A percentile compares a stretch with the other conserved stretches of the same genome.
Evolutionary conservation across 2,113 vertebrate genomes (phyloP).

Genomic region (Spheniscus mendiculus): DNA sequence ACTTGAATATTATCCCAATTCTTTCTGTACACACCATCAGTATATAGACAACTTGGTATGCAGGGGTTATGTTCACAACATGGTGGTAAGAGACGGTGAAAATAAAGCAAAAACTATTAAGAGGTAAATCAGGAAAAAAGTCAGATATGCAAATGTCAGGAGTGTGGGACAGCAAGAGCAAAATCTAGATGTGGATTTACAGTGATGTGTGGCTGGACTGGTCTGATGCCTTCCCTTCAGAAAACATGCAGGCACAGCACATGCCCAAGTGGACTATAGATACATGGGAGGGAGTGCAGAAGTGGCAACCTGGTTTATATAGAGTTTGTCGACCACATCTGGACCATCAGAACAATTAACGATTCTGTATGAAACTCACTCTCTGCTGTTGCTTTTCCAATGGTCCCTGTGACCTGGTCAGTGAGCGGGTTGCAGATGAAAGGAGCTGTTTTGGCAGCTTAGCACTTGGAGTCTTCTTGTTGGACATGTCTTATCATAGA

Average conservation of each 20-base stretch:
- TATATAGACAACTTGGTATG: neutral
- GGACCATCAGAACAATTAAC: neutral
- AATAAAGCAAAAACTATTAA: neutral
- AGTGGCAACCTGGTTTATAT: neutral
- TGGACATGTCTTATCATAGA: neutral
- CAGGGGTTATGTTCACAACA: neutral
- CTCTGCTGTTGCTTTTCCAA: neutral
- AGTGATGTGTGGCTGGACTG: accelerated
- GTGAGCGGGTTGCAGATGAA: neutral
- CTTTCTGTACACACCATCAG: accelerated
- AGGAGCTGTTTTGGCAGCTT: neutral
- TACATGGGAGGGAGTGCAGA: neutral
- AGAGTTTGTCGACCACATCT: too few relatives aligned
- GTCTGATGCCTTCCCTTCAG: neutral
- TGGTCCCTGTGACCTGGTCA: neutral
- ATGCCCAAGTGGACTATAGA: neutral
- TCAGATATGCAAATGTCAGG: neutral
- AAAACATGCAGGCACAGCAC: accelerated
- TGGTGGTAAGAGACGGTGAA: neutral
- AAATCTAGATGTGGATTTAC: neutral
- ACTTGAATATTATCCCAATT: neutral
- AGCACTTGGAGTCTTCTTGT: neutral
- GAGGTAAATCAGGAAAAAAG: neutral
- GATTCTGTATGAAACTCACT: neutral
- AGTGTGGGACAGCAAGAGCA: neutral